A percentile compares a stretch with the other conserved stretches of the same genome.
phyloP scores from a whole-genome alignment of 2,888 invertebrate species.

The Troides oblongomaculatus region DNA sequence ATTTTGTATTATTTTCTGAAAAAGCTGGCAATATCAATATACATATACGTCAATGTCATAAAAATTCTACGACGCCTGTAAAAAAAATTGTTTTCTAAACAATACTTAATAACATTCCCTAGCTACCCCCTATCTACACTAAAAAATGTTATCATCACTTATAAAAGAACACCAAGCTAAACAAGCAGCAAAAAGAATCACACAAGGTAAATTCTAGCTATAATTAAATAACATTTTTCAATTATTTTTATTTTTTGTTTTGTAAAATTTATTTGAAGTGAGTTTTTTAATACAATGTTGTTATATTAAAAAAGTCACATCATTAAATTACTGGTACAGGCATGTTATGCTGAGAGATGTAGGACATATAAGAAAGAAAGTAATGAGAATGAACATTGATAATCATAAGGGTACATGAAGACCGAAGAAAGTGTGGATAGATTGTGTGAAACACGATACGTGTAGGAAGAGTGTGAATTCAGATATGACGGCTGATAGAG shows the following conservation, averaged over 20 bases:
- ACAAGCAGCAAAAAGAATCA: constrained; percentile 88
- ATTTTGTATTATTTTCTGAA: neutral
- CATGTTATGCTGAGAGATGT: too few species aligned
- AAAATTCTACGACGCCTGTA: neutral
- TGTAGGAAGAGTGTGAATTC: too few species aligned
- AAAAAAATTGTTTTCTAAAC: neutral
- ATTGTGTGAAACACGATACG: too few species aligned
- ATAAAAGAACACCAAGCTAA: constrained; percentile 93
- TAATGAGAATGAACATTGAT: too few species aligned
- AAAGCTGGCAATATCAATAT: neutral
- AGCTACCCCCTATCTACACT: neutral
- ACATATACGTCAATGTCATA: neutral
- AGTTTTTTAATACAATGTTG: neutral
- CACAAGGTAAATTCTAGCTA: constrained; percentile 82
- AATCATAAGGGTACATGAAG: too few species aligned
- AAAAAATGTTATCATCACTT: constrained; percentile 88
- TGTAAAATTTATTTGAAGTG: neutral
- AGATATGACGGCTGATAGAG: too few species aligned
- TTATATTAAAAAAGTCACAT: too few species aligned
- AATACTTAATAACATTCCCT: neutral
- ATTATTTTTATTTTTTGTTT: neutral
- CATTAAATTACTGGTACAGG: too few species aligned
- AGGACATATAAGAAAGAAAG: too few species aligned
- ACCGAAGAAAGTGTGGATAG: too few species aligned
- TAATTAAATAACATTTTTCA: neutral